Evolutionary conservation across 1,140 invertebrate species (phyloP), one percentile per base, ranked within the genome.

Genomic region (Lineus longissimus): DNA sequence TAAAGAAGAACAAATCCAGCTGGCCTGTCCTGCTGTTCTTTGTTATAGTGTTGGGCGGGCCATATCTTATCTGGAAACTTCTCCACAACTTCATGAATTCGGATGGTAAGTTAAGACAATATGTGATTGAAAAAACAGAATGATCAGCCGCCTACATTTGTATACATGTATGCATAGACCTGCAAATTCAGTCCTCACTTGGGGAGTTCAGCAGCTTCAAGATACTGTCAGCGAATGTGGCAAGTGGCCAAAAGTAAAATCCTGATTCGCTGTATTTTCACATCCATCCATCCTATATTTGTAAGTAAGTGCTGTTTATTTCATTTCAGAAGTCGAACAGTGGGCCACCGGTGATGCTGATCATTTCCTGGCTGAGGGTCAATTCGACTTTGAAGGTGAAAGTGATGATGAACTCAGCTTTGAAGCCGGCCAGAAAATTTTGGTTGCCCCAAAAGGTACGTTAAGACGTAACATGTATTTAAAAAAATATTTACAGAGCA

Each of bases 21-120:
- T 87, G 86, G 86, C 86, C 87, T 4, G 83, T 87, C 33, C 59
- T 87, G 2, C 74, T 95, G 66, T 95, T 97, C 82, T 86, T 97
- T 70, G 89, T 89, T 17, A 86, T 96, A 59, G 87, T 97, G 58
- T 84, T 94, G 47, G 90, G 91, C 0, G 92, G 92, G 51, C 95
- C 95, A 0, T 97, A 94, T 82, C 83, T 98, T 23, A 91, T 98
- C 62, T 92, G 93, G 80, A 93, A 89, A 81, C 85, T 96, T 96
- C 9, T 87, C 83, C 33, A 36, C 33, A 7, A 4, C 15, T 30
- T 86, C 84, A 36, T 83, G 33, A 36, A 36, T 36, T 36, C 33
- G 4, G 33, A 36, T 36, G 33, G 33, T 36, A 36, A 7, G 33
- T 36, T 7, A 7, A 36, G 15, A 36, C 4, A 36, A 36, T 36